Conservation (phyloP, 2,888 invertebrate species). For the Syritta pipiens region DNA sequence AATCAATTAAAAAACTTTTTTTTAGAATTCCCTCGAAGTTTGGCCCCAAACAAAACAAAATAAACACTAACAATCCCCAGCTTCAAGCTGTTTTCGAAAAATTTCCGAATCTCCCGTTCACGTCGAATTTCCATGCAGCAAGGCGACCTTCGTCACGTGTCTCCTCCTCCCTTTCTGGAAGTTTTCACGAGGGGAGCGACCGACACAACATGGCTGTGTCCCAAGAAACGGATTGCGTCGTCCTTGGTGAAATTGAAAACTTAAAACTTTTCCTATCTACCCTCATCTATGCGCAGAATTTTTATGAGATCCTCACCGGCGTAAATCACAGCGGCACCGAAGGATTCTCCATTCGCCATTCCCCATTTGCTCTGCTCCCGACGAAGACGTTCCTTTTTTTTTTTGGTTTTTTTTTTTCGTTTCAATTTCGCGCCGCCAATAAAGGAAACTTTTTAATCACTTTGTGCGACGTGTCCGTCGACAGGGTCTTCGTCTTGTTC, state of each 20-base stretch:
- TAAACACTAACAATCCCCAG: no score
- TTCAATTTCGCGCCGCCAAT: conserved; percentile 61
- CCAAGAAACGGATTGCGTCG: conserved; percentile 46
- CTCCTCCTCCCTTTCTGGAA: no score
- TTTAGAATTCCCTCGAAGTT: no score
- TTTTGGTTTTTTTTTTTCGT: conserved; percentile 5
- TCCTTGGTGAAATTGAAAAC: conserved; percentile 62
- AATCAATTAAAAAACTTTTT: no score
- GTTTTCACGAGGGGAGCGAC: no score
- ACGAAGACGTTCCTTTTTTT: conserved; percentile 3
- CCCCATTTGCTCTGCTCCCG: neutral
- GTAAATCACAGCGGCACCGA: conserved; percentile 64
- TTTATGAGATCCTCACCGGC: conserved; percentile 51
- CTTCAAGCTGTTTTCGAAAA: no score
- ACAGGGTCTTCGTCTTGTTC: neutral
- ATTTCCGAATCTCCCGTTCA: no score
- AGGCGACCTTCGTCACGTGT: no score
- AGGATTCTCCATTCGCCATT: conserved; percentile 24
- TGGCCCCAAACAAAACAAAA: no score
- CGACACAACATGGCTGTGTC: no score
- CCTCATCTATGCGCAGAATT: conserved; percentile 65
- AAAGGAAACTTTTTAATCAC: conserved; percentile 68
- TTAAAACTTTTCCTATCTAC: conserved; percentile 65
- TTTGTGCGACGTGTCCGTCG: conserved; percentile 49
- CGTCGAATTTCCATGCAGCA: no score